These are phyloP conservation scores for Drosophila prolongata DNA, from an alignment of 2,888 invertebrate species.

Conservation along the genomic window DNA sequence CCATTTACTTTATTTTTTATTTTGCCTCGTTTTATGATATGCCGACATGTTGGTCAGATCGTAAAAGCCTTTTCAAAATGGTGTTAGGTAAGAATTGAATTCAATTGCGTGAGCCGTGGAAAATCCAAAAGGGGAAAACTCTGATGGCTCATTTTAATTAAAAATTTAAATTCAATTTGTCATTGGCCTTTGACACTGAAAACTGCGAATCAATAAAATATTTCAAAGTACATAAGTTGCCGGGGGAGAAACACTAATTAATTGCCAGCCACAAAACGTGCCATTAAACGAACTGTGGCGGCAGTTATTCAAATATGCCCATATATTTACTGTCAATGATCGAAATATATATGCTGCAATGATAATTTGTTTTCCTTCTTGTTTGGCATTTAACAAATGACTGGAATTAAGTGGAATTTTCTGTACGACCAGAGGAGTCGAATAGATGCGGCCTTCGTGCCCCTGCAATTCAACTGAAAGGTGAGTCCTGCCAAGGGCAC, in stretches of 20 bases:
- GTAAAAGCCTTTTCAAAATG: constrained; percentile 45
- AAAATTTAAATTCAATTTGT: constrained; percentile 28
- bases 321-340: not conserved
- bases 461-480: not conserved
- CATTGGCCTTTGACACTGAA: constrained; percentile 16
- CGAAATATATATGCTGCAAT: constrained; percentile 12
- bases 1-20: constrained; percentile 7
- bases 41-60: constrained; percentile 44
- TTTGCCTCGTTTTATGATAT: constrained; percentile 43
- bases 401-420: constrained; percentile 29
- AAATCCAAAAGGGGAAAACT: not conserved
- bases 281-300: constrained; percentile 25
- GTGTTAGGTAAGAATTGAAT: constrained; percentile 30
- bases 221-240: not conserved
- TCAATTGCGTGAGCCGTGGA: constrained; percentile 40
- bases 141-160: constrained; percentile 11
- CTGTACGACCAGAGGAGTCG: not conserved
- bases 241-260: constrained; percentile 10
- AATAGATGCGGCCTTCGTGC: not conserved
- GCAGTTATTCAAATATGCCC: constrained; percentile 1
- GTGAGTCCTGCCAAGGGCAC: not conserved
- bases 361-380: constrained; percentile 4
- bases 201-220: constrained; percentile 14
- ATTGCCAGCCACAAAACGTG: constrained; percentile 23
- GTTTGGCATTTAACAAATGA: constrained; percentile 21